phyloP scores from a whole-genome alignment of 1,140 invertebrate species.

The Coelopa frigida region DNA sequence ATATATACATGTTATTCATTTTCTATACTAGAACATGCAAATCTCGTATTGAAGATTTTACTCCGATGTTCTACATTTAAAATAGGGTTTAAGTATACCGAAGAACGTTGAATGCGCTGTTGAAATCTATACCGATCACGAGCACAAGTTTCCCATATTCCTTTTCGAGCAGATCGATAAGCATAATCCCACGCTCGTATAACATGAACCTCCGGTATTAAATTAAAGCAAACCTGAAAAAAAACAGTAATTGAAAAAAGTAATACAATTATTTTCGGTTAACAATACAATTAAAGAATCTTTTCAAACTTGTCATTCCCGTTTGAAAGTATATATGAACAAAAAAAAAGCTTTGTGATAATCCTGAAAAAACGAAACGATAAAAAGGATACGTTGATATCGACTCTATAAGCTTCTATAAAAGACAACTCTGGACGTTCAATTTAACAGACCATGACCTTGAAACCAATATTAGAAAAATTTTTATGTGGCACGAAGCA shows the following conservation, averaged over 20 bases:
- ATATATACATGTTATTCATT: no score
- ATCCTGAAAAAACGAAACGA: no score
- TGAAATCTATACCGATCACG: slow-evolving; percentile 55
- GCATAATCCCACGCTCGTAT: slow-evolving; percentile 59
- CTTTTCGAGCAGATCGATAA: slow-evolving; percentile 55
- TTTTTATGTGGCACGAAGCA: no score
- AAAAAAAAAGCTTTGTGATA: no score
- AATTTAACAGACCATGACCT: no score
- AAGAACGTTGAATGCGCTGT: slow-evolving; percentile 46
- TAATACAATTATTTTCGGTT: neutral
- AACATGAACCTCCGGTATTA: slow-evolving; percentile 48
- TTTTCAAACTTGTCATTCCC: slow-evolving; percentile 23
- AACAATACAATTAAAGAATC: neutral
- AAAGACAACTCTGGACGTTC: no score
- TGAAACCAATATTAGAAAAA: no score
- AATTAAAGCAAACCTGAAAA: slow-evolving; percentile 55
- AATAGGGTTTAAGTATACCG: slow-evolving; percentile 46
- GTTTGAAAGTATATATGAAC: no score
- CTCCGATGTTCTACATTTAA: slow-evolving; percentile 48
- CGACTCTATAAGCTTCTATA: no score
- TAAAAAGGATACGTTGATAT: no score
- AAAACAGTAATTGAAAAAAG: slow-evolving; percentile 4
- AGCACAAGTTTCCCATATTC: slow-evolving; percentile 56
- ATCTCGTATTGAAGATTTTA: slow-evolving; percentile 51
- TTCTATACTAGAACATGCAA: no score